Percentiles rank a stretch among this genome's conserved stretches.
These are phyloP conservation scores for Oligia latruncula DNA, from an alignment of 2,888 invertebrate species.

Conservation along the genomic window DNA sequence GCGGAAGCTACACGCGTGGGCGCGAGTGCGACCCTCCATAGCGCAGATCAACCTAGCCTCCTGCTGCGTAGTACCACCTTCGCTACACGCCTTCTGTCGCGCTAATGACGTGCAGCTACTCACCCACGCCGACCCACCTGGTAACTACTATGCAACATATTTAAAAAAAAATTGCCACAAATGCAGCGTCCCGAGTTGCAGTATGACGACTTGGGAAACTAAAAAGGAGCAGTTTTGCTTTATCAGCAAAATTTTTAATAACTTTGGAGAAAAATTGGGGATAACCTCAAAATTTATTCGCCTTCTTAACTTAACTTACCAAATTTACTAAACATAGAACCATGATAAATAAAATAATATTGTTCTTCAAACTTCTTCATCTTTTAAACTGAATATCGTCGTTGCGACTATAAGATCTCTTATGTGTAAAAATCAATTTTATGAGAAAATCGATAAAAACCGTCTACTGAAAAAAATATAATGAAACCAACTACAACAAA, in stretches of 20 bases:
- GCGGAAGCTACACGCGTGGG: slow-evolving; percentile 93
- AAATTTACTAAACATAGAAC: background rate
- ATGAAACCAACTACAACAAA: too few species aligned
- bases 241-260: background rate
- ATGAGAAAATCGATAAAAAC: too few species aligned
- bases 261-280: background rate
- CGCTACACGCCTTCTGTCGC: slow-evolving; percentile 96
- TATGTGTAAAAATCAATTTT: too few species aligned
- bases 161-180: background rate
- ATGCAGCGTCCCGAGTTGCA: background rate
- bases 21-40: slow-evolving; percentile 95
- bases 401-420: too few species aligned
- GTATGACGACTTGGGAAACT: background rate
- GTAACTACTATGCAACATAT: slow-evolving; percentile 83
- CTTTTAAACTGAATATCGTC: too few species aligned
- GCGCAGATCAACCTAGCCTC: slow-evolving; percentile 98
- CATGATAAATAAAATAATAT: background rate
- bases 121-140: slow-evolving; percentile 98
- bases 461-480: too few species aligned
- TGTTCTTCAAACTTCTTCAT: background rate
- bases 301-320: too few species aligned
- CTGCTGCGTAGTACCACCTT: slow-evolving; percentile 98
- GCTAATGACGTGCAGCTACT: slow-evolving; percentile 97
- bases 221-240: background rate
- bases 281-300: background rate